Evolutionary conservation across 2,888 invertebrate species (phyloP), one percentile per base, ranked within the genome.

Genomic region (Pristionchus maxplancki): DNA sequence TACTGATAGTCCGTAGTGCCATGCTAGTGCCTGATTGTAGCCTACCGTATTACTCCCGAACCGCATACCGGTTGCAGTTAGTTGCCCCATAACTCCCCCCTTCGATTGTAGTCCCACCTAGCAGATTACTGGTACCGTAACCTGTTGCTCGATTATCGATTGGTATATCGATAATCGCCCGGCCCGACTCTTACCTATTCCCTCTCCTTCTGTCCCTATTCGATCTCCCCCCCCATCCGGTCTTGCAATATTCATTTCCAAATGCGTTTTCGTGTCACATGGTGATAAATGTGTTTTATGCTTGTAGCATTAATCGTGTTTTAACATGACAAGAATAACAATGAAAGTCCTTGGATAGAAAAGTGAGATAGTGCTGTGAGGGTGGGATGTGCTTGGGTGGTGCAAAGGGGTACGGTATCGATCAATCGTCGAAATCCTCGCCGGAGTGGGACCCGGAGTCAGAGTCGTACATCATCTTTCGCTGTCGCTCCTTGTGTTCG

Each of bases 191-290:
- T 71, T 71, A 71, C 71, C 78, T 78, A n/a, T 48, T 28, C 44
- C 13, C 44, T 6, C n/a, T 44, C 24, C n/a, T 24, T 78, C 44
- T 40, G 67, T 67, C 40, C 78, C n/a, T 11, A n/a, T 3, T 44
- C 78, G 40, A 48, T 48, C 44, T 78, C 78, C 67, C 67, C 67
- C 67, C 67, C 28, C 13, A 40, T 74, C 78, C 34, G 78, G 44
- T 78, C 78, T 78, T 44, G 44, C 78, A 78, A 78, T 78, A 48
- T 78, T n/a, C 78, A 44, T 78, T 78, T 78, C 78, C 78, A 44
- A 44, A 78, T 78, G 78, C 78, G 71, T 71, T 71, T 78, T 11
- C 48, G 78, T 78, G 78, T 78, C 78, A 78, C 78, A 48, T 44
- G 44, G 78, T 78, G 40, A 78, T 78, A 71, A 71, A 71, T 58